Evolutionary conservation across 2,113 vertebrate genomes (phyloP).

Genomic region (Lasiurus cinereus): DNA sequence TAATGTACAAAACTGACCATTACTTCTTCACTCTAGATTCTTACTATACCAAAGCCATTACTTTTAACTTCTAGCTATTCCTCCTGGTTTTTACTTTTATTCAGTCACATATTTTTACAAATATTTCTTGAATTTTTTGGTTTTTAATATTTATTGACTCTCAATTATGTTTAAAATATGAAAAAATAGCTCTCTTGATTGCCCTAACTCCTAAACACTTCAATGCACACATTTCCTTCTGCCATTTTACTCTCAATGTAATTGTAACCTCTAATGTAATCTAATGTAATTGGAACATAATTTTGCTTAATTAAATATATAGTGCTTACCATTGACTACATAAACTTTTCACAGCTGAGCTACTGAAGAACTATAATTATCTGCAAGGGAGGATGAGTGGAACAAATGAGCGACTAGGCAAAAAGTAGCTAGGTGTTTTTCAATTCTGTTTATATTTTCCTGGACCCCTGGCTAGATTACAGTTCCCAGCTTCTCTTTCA

Average conservation of each 20-base stretch:
- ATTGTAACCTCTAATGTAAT: neutral
- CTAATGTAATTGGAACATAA: neutral
- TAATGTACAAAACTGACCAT: neutral
- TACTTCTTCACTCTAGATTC: neutral
- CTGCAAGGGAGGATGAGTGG: neutral
- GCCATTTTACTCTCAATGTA: neutral
- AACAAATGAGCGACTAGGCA: neutral
- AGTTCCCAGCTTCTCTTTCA: neutral
- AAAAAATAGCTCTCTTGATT: neutral
- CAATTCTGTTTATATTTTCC: neutral
- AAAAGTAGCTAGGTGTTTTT: neutral
- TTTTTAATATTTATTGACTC: neutral
- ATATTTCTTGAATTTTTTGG: neutral
- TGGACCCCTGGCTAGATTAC: neutral
- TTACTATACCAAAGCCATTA: neutral
- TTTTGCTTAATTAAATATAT: slow-evolving; percentile 1
- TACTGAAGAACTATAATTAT: slow-evolving; percentile 4
- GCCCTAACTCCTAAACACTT: neutral
- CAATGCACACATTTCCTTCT: neutral
- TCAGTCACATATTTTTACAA: slow-evolving; percentile 21
- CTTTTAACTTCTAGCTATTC: neutral
- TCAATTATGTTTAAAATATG: neutral
- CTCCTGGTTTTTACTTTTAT: neutral
- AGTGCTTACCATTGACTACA: neutral
- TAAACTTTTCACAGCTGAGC: slow-evolving; percentile 17